Base-by-base conservation (phyloP, 2,113 vertebrate genomes). In the Chaenogobius annularis region DNA sequence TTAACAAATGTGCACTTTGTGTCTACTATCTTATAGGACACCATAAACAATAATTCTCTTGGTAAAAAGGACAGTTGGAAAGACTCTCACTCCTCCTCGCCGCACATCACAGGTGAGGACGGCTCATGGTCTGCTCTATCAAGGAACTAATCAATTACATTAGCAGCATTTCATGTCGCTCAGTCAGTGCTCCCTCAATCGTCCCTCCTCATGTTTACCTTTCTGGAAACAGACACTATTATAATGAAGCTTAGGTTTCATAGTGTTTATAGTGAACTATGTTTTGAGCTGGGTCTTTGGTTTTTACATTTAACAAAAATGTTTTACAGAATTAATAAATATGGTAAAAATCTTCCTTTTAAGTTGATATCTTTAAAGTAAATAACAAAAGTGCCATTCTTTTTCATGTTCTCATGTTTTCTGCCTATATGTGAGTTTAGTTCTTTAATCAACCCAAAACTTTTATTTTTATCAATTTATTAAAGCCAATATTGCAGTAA, bases 31-130 rank as follows among this genome's bases (percentile, higher is more conserved):
- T 11, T 56, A 80, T 88, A 99, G 97, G 98, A 99, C 93, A 97
- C 96, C 23, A 93, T 99, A 88, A 99, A 99, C 92, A 99, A 99
- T 91, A 99, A 99, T 91, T 98, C 97, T 82, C 91, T 97, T 68
- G 96, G 95, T 68, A 98, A 98, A 91, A 98, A 99, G 91, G 96
- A 97, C 92, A 96, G 94, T 87, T 98, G 97, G 95, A 97, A 97
- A 90, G 96, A 97, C 63, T 94, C 96, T 68, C 94, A 89, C 81
- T 97, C 97, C 0, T 97, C 97, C 0, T 98, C 97, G 22, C 96
- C 97, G 19, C 94, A 96, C 78, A 96, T 97, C 84, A 98, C 94
- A 87, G 97, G 96, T 98, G 63, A 14, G 47, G 2, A 62, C 11
- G 22, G 20, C 5, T 22, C 55, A 10, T 20, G 9, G n/a, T 58